These are phyloP conservation scores for Cosmorhoe ocellata DNA, from an alignment of 2,888 invertebrate genomes.

Conservation along the genomic window DNA sequence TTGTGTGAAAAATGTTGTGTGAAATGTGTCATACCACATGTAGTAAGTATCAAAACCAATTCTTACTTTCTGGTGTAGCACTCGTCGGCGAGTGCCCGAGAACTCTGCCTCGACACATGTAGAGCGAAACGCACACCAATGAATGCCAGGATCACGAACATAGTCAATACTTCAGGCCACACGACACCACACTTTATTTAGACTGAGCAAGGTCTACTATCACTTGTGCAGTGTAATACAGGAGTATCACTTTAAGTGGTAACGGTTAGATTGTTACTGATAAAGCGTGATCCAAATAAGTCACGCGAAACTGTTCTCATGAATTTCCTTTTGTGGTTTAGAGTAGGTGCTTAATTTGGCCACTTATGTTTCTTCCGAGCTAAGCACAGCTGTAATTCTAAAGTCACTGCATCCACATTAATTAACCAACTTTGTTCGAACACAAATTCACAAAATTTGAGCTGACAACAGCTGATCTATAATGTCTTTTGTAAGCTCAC, in stretches of 20 bases:
- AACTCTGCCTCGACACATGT: constrained; percentile 75
- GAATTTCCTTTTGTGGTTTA: constrained; percentile 3
- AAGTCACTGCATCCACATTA: constrained; percentile 11
- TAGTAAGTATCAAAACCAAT: constrained; percentile 27
- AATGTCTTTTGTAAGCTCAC: neutral
- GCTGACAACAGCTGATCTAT: neutral
- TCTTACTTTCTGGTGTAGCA: constrained; percentile 77
- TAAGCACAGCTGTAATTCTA: neutral
- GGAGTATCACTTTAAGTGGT: neutral
- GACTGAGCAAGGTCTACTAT: constrained; percentile 20
- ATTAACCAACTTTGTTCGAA: neutral
- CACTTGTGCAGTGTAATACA: constrained; percentile 14
- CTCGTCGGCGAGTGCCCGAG: constrained; percentile 71
- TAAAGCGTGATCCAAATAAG: constrained; percentile 1
- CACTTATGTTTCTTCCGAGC: neutral
- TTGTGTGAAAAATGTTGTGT: constrained; percentile 3
- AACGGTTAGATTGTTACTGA: constrained; percentile 8
- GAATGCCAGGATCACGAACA: constrained; percentile 76
- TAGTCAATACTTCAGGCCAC: constrained; percentile 48
- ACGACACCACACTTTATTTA: constrained; percentile 35
- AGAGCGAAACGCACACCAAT: constrained; percentile 74
- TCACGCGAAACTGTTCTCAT: constrained; percentile 1
- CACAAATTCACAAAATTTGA: neutral
- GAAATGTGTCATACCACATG: constrained; percentile 32
- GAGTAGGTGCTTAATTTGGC: neutral